Base-by-base conservation (phyloP, 2,113 vertebrate genomes). In the Oncorhynchus clarkii region DNA sequence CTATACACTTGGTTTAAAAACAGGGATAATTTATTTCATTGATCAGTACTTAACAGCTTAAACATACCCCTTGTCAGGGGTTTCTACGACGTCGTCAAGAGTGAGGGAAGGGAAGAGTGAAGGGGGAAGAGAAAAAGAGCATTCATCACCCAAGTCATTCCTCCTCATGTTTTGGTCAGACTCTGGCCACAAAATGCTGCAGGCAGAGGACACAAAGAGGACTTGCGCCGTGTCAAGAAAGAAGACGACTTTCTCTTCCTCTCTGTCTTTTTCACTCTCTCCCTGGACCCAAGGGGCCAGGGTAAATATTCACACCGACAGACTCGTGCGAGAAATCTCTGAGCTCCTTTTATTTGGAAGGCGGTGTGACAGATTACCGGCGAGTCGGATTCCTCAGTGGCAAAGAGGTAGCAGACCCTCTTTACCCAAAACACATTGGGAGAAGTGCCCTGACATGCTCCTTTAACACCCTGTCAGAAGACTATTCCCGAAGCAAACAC, bases 221-320 rank as follows among this genome's bases (percentile, higher is more conserved):
- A 71, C 78, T 75, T 13, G 49, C 49, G 49, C 5, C 5, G 51
- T 54, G 51, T 16, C 16, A 27, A 65, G 11, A 45, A 78, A 84
- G 67, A 84, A 80, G 57, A 81, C 82, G 85, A 84, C 87, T 77
- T 77, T 82, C 54, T 73, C 72, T 77, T 67, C 84, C 85, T 75
- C 88, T 81, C 82, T 73, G 84, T 85, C 87, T 78, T 78, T 88
- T 75, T 70, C 82, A 67, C 84, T 85, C 78, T 69, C 86, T 82
- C 86, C 79, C 80, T 90, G 86, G 87, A 83, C 87, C 85, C 82
- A 76, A 85, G 84, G 84, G 91, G 88, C 86, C 92, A 89, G 88
- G 82, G 91, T 91, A 95, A 95, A 95, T 93, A 95, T 95, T 95
- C 93, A 95, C 95, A 92, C 92, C 93, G 92, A 94, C 93, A 92